Percentiles rank a stretch among this genome's conserved stretches.
Conservation (phyloP, 2,888 invertebrate species). For the Amiota communis region DNA sequence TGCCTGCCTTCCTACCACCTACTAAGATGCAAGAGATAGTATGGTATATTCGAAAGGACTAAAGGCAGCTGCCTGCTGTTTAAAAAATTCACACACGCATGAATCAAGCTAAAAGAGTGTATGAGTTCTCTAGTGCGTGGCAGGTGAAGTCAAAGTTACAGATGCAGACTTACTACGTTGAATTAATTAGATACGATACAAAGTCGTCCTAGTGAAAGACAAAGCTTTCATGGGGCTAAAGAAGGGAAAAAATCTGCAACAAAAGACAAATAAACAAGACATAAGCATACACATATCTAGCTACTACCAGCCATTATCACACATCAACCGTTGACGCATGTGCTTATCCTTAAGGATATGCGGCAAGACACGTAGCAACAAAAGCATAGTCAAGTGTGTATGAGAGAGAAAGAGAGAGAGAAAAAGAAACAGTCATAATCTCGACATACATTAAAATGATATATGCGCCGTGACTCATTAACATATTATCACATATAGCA, state of each 20-base stretch:
- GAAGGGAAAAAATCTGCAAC: slow-evolving; percentile 4
- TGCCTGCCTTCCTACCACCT: not conserved
- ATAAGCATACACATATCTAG: too few species aligned
- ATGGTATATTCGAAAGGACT: too few species aligned
- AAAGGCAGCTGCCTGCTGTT: slow-evolving; percentile 55
- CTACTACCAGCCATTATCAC: slow-evolving; percentile 61
- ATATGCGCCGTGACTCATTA: slow-evolving; percentile 70
- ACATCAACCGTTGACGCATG: slow-evolving; percentile 55
- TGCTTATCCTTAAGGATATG: slow-evolving; percentile 69
- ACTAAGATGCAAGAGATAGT: too few species aligned
- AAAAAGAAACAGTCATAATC: slow-evolving; percentile 1
- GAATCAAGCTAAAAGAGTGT: slow-evolving; percentile 4
- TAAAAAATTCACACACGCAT: slow-evolving; percentile 65
- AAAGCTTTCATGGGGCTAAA: not conserved
- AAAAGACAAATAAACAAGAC: slow-evolving; percentile 29
- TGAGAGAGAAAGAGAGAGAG: slow-evolving; percentile 14
- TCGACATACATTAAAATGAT: slow-evolving; percentile 60
- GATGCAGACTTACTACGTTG: slow-evolving; percentile 52
- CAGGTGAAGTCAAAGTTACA: slow-evolving; percentile 28
- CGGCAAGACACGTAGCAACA: slow-evolving; percentile 68
- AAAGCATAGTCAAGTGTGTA: slow-evolving; percentile 50
- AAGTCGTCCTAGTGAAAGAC: slow-evolving; percentile 15
- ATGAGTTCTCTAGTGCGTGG: slow-evolving; percentile 19
- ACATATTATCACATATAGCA: slow-evolving; percentile 70
- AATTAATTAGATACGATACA: slow-evolving; percentile 69